phyloP scores from a whole-genome alignment of 2,888 invertebrate genomes.

The Ophonus ardosiacus region DNA sequence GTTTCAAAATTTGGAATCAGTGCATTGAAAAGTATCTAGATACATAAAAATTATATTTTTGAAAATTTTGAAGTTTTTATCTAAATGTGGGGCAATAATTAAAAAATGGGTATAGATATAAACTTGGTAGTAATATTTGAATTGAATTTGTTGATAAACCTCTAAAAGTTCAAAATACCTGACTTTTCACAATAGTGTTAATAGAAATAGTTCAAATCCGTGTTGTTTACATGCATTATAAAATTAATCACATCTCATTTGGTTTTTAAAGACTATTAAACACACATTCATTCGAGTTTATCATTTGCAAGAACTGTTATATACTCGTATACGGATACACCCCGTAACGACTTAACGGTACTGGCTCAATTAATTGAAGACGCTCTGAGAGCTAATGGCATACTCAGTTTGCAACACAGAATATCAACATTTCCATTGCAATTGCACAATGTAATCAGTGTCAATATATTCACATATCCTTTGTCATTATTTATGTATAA shows the following conservation, averaged over 20 bases:
- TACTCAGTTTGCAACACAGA: not conserved
- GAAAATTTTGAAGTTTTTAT: too few relatives aligned
- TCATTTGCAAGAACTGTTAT: conserved; percentile 23
- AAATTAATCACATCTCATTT: not conserved
- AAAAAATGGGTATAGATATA: too few relatives aligned
- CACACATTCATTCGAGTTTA: conserved; percentile 7
- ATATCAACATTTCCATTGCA: not conserved
- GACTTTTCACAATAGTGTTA: not conserved
- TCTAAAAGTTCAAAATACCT: not conserved
- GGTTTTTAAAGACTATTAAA: conserved; percentile 18
- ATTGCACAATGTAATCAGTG: not conserved
- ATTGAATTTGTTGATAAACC: not conserved
- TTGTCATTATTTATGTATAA: not conserved
- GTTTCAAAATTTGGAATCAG: too few relatives aligned
- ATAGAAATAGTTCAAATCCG: not conserved
- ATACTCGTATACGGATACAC: conserved; percentile 14
- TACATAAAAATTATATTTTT: too few relatives aligned
- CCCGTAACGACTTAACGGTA: conserved; percentile 27
- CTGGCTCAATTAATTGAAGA: conserved; percentile 20
- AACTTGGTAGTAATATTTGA: too few relatives aligned
- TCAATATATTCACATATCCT: not conserved
- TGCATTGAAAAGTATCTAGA: too few relatives aligned
- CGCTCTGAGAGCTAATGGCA: not conserved
- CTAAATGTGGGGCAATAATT: too few relatives aligned
- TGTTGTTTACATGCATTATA: not conserved